Conservation (phyloP, 2,113 vertebrate genomes). For the Pseudopipra pipra region DNA sequence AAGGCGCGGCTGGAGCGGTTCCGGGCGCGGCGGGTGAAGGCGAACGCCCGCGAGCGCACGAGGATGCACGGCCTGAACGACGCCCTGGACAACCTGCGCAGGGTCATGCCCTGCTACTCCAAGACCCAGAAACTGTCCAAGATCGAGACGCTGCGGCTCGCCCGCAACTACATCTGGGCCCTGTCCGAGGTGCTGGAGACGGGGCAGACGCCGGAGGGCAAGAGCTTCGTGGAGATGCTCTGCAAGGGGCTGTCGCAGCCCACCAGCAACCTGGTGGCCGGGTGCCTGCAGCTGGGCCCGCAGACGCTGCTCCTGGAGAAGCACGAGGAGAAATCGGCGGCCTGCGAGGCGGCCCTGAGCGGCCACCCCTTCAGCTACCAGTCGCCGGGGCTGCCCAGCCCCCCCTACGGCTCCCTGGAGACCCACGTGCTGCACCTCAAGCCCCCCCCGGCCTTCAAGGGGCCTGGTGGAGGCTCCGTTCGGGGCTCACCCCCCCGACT, state of each 20-base stretch:
- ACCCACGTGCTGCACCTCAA: constrained; percentile 90
- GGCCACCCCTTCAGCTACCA: constrained; percentile 84
- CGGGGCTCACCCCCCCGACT: constrained; percentile 80
- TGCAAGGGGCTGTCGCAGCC: constrained; percentile 98
- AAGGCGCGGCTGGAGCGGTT: constrained; percentile 93
- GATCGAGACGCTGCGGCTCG: constrained; percentile 93
- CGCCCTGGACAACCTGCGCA: constrained; percentile 88
- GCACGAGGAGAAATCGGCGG: constrained; percentile 80
- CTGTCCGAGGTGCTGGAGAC: constrained; percentile 93
- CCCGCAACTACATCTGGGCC: constrained; percentile 97
- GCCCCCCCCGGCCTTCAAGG: constrained; percentile 79
- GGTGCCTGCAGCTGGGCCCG: constrained; percentile 88
- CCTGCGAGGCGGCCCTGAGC: constrained; percentile 57
- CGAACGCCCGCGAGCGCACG: constrained; percentile 91
- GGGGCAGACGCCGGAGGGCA: constrained; percentile 88
- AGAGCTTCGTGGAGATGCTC: constrained; percentile 93
- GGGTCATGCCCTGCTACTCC: constrained; percentile 98
- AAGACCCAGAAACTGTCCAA: constrained; percentile 98
- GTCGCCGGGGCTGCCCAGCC: constrained; percentile 91
- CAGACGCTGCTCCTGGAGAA: constrained; percentile 81
- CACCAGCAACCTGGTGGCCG: constrained; percentile 95
- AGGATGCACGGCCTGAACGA: constrained; percentile 96
- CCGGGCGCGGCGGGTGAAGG: constrained; percentile 87
- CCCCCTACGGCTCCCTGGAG: constrained; percentile 92
- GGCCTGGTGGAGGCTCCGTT: constrained; percentile 76